Evolutionary conservation across 2,113 vertebrate genomes (phyloP).

Genomic region (Anser cygnoides): DNA sequence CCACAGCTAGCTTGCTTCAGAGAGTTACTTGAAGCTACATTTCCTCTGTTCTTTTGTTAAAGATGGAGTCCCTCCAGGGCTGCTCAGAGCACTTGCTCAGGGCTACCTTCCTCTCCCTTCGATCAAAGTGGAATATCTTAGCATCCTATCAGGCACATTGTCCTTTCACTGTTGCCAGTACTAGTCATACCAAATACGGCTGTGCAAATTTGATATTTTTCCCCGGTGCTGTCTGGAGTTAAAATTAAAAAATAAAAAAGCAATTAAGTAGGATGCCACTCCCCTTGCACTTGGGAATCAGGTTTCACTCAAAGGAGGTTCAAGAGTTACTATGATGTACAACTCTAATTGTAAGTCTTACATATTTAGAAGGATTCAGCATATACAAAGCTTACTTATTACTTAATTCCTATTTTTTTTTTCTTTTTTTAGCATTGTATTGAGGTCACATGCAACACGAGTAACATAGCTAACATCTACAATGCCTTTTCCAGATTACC

Average conservation of each 20-base stretch:
- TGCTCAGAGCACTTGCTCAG: conserved; percentile 49
- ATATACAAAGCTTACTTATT: neutral
- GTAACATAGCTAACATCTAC: neutral
- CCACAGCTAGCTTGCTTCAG: neutral
- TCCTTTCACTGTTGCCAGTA: conserved; percentile 6
- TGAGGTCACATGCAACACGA: neutral
- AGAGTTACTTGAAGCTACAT: neutral
- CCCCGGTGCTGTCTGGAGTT: neutral
- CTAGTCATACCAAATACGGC: neutral
- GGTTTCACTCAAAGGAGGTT: neutral
- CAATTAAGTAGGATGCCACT: neutral
- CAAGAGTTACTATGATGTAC: neutral
- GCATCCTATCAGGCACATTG: neutral
- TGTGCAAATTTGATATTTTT: neutral
- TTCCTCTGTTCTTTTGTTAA: conserved; percentile 47
- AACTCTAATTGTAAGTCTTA: neutral
- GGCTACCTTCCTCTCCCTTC: conserved; percentile 32
- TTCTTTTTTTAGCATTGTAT: neutral
- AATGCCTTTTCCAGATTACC: neutral
- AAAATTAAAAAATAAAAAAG: neutral
- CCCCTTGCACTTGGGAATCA: neutral
- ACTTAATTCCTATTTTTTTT: neutral
- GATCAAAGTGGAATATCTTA: conserved; percentile 5
- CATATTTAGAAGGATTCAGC: neutral
- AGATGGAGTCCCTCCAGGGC: conserved; percentile 47